phyloP scores from a whole-genome alignment of 2,888 invertebrate genomes.

The Abscondita cerata region DNA sequence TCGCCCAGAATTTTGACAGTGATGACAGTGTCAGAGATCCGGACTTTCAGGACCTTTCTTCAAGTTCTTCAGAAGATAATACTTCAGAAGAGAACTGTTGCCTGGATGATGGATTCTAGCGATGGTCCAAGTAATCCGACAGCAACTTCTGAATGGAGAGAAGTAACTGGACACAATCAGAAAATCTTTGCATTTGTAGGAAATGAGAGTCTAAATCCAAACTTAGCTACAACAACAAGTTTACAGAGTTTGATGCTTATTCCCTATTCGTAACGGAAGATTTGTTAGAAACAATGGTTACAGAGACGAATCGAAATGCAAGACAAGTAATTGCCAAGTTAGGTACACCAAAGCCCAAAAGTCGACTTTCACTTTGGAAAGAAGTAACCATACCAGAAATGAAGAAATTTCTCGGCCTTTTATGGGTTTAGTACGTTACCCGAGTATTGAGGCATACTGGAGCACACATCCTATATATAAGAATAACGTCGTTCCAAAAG shows the following conservation, averaged over 20 bases:
- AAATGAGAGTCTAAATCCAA: constrained; percentile 7
- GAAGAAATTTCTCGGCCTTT: not conserved
- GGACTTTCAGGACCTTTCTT: constrained; percentile 14
- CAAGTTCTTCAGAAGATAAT: constrained; percentile 15
- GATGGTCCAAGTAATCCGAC: constrained; percentile 1
- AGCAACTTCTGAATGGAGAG: constrained; percentile 15
- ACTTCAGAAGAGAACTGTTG: too few species aligned
- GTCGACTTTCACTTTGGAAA: constrained; percentile 5
- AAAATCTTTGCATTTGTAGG: constrained; percentile 13
- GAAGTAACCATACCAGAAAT: not conserved
- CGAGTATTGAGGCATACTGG: not conserved
- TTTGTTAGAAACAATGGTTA: constrained; percentile 17
- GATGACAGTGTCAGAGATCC: constrained; percentile 17
- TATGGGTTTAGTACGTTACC: not conserved
- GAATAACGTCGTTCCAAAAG: not conserved
- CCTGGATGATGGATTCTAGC: constrained; percentile 4
- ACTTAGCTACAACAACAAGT: constrained; percentile 11
- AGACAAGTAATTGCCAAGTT: not conserved
- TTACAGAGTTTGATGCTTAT: constrained; percentile 18
- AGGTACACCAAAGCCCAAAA: constrained; percentile 1
- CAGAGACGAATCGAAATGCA: too few species aligned
- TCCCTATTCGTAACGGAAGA: constrained; percentile 16
- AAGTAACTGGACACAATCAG: constrained; percentile 18
- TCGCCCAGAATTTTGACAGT: constrained; percentile 14
- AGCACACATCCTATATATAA: not conserved